These are phyloP conservation scores for Halcyon malimbica DNA, from an alignment of 2,113 vertebrate species.

Conservation along the genomic window DNA sequence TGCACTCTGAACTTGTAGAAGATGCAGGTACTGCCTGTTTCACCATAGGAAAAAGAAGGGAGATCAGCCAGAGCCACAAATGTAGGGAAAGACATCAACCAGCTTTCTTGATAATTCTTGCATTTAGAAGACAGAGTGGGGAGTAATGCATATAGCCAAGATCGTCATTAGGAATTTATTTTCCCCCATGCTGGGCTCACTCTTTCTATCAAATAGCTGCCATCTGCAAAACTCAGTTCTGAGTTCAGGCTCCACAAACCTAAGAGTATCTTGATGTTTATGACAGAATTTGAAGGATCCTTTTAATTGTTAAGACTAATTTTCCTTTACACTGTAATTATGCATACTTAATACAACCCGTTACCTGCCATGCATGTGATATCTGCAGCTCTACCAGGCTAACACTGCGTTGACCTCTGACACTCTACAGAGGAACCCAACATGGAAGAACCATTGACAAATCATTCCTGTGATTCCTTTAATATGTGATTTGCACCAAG, in stretches of 20 bases:
- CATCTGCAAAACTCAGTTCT: not conserved
- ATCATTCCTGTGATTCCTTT: not conserved
- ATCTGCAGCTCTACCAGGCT: not conserved
- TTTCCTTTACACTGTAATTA: not conserved
- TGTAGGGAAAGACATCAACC: accelerated
- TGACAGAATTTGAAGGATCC: not conserved
- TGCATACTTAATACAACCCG: not conserved
- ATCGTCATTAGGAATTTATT: not conserved
- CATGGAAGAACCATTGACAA: accelerated
- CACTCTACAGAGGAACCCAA: not conserved
- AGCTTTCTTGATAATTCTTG: not conserved
- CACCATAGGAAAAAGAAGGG: not conserved
- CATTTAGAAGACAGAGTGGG: not conserved
- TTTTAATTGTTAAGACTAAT: not conserved
- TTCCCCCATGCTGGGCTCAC: not conserved
- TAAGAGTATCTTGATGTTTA: not conserved
- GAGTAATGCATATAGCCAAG: not conserved
- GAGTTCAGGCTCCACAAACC: not conserved
- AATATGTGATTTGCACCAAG: not conserved
- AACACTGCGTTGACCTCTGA: not conserved
- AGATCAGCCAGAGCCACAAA: not conserved
- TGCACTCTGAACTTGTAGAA: not conserved
- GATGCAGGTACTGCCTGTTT: not conserved
- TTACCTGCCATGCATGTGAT: accelerated
- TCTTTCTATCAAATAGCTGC: not conserved